Base-by-base conservation (phyloP, 92 coral and sea anemone genomes). In the Paramuricea clavata region DNA sequence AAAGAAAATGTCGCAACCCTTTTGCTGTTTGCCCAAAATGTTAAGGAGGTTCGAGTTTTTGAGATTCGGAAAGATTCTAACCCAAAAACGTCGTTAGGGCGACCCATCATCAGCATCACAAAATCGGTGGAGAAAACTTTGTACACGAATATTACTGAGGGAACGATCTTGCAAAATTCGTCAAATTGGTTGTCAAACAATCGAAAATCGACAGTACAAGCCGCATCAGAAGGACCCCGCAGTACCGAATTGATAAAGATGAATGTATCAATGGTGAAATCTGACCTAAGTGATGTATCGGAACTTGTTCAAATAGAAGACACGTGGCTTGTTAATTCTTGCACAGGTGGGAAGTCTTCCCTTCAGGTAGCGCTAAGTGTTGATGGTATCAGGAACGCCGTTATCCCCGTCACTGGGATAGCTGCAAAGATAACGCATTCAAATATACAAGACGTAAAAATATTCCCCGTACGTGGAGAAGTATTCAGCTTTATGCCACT, bases 401-500 rank as follows among this genome's bases (percentile, higher is more conserved):
- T 93, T 26, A 57, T 93, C 23, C 85, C 93, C 12, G 78, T 87
- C 61, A 86, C 90, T 15, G 95, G 95, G 19, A 78, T 92, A 52
- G 92, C 92, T n/a, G 93, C 82, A 5, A 71, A 80, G 59, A 61
- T 94, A 1, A 54, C 84, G 27, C n/a, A 22, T 21, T 52, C 49
- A 43, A 12, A 41, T 23, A 73, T 30, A 15, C 74, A 93, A 52
- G 78, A 30, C 15, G 30, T 41, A 42, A 35, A 22, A 72, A 72
- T 72, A 21, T 60, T 61, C 39, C 49, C 68, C 31, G 81, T 78
- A 39, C 23, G 56, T 17, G 98, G 98, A 1, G 98, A 94, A 34
- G 93, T 91, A 5, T 94, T 93, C 71, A 90, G 95, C 41, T 94
- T 93, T 57, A 90, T 94, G 15, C 98, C 98, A 0, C 81, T 94